Percentiles rank a stretch among this genome's conserved stretches.
Conservation (phyloP, 2,797 vertebrate genomes). For the Lateolabrax maculatus region DNA sequence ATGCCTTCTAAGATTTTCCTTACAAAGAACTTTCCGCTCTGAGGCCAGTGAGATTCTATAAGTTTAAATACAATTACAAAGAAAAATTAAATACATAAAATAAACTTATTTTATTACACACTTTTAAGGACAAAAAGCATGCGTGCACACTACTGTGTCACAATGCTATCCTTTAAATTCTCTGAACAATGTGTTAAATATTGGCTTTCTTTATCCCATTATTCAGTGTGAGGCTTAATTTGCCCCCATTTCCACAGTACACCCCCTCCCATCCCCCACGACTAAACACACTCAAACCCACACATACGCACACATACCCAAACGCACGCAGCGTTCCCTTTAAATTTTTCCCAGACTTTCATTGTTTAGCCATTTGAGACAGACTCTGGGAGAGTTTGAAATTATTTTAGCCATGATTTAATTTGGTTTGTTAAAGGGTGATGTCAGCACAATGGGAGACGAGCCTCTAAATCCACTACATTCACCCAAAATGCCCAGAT, state of each 20-base stretch:
- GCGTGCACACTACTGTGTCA: constrained; percentile 21
- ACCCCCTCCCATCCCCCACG: constrained; percentile 54
- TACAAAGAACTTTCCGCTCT: constrained; percentile 27
- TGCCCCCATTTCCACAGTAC: constrained; percentile 80
- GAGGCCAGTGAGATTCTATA: neutral
- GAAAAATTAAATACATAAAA: constrained; percentile 8
- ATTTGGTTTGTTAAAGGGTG: constrained; percentile 89
- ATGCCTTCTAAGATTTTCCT: constrained; percentile 32
- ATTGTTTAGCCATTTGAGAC: constrained; percentile 82
- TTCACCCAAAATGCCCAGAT: constrained; percentile 92
- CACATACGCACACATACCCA: constrained; percentile 47
- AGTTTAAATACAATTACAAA: constrained; percentile 28
- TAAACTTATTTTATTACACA: neutral
- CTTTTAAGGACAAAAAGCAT: neutral
- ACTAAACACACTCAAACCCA: constrained; percentile 62
- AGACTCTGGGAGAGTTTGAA: constrained; percentile 85
- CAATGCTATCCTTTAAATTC: constrained; percentile 61
- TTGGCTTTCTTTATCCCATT: constrained; percentile 72
- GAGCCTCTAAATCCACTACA: constrained; percentile 92
- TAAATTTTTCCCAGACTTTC: constrained; percentile 85
- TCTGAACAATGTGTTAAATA: constrained; percentile 72
- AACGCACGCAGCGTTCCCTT: constrained; percentile 67
- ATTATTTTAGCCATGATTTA: constrained; percentile 89
- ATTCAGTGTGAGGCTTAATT: constrained; percentile 79
- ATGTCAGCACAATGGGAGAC: constrained; percentile 92